phyloP scores from a whole-genome alignment of 2,113 vertebrate species.

The Brachyhypopomus gauderio region DNA sequence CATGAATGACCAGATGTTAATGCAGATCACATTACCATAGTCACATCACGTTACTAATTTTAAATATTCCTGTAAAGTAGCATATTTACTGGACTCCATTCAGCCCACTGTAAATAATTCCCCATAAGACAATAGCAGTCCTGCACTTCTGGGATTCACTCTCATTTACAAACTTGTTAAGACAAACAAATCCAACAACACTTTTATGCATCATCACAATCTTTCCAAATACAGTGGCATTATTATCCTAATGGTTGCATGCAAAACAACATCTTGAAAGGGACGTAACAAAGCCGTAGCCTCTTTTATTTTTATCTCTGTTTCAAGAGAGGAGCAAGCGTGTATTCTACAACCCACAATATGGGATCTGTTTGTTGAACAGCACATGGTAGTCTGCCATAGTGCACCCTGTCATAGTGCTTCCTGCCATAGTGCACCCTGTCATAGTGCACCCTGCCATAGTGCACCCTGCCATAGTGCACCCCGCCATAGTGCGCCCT shows the following conservation, averaged over 20 bases:
- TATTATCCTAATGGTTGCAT: background rate
- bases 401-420: too few relatives aligned
- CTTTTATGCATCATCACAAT: background rate
- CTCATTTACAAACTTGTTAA: background rate
- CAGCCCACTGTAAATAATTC: background rate
- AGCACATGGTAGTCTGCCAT: background rate
- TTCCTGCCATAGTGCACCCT: too few relatives aligned
- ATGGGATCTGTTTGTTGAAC: too few relatives aligned
- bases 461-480: too few relatives aligned
- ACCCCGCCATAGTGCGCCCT: too few relatives aligned
- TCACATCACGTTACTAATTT: too few relatives aligned
- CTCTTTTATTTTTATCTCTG: background rate
- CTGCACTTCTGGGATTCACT: background rate
- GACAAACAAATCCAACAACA: background rate
- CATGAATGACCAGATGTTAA: too few relatives aligned
- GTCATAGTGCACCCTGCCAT: too few relatives aligned
- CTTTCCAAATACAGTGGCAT: background rate
- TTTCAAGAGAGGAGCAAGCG: background rate
- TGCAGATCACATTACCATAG: too few relatives aligned
- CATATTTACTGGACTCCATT: background rate
- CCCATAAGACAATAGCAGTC: background rate
- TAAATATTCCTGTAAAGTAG: background rate
- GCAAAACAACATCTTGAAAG: constrained; percentile 6
- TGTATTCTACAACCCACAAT: background rate
- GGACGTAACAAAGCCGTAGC: constrained; percentile 3